Evolutionary conservation across 2,113 vertebrate species (phyloP).

Genomic region (Macquaria australasica): DNA sequence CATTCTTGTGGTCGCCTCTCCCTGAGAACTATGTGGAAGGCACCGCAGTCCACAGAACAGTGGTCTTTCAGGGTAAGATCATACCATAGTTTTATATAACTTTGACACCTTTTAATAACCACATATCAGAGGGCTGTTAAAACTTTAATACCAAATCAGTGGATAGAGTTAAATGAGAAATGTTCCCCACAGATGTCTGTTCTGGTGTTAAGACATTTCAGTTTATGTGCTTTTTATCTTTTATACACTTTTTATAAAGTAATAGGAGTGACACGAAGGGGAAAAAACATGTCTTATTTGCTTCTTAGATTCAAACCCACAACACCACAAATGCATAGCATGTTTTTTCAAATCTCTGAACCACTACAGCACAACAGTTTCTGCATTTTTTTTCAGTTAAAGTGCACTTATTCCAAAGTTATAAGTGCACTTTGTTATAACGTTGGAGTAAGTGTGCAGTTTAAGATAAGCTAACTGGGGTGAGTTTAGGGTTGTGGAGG

Average conservation of each 20-base stretch:
- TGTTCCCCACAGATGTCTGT: conserved; percentile 41
- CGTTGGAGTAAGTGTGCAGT: background rate
- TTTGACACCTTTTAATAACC: conserved; percentile 74
- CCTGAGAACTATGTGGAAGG: conserved; percentile 93
- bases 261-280: conserved; percentile 14
- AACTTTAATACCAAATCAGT: conserved; percentile 53
- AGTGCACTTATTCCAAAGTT: background rate
- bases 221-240: conserved; percentile 49
- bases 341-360: background rate
- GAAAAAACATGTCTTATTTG: background rate
- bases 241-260: conserved; percentile 36
- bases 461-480: background rate
- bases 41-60: conserved; percentile 92
- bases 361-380: background rate
- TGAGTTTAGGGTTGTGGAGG: background rate
- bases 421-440: background rate
- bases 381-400: background rate
- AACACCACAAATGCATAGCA: background rate
- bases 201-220: conserved; percentile 42
- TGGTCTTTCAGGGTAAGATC: conserved; percentile 95
- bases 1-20: conserved; percentile 98
- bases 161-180: conserved; percentile 57
- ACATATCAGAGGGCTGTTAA: conserved; percentile 53
- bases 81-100: conserved; percentile 63
- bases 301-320: conserved; percentile 22